A percentile compares a stretch with the other conserved stretches of the same genome.
These are phyloP conservation scores for Achatina immaculata DNA, from an alignment of 1,140 invertebrate species.

Conservation along the genomic window DNA sequence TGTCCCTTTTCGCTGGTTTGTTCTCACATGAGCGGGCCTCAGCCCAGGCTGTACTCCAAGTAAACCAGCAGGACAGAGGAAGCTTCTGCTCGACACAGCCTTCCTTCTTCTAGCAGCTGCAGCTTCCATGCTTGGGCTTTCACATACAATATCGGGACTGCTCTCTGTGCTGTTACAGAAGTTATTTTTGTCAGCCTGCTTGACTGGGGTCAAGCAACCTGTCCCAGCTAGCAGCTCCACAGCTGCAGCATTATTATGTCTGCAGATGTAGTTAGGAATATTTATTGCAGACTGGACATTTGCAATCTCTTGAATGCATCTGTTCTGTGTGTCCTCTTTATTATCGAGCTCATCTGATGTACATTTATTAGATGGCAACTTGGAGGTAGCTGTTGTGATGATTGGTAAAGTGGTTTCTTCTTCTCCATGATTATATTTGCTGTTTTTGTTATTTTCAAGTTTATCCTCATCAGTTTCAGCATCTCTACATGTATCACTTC, in stretches of 20 bases:
- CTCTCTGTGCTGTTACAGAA: not conserved
- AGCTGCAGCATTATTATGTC: too few relatives aligned
- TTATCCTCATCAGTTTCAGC: not conserved
- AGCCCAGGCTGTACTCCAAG: conserved; percentile 25
- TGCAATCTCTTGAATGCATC: too few relatives aligned
- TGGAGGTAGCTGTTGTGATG: too few relatives aligned
- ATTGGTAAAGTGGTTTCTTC: too few relatives aligned
- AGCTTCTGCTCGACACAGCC: not conserved
- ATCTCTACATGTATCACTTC: not conserved
- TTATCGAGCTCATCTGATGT: not conserved
- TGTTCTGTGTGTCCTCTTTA: not conserved
- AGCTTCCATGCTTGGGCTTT: conserved; percentile 15
- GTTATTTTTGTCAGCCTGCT: not conserved
- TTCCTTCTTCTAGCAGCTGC: not conserved
- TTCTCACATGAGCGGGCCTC: conserved; percentile 28
- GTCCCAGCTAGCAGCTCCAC: too few relatives aligned
- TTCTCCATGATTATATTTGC: not conserved
- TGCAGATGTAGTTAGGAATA: too few relatives aligned
- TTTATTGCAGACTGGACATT: too few relatives aligned
- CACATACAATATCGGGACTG: conserved; percentile 32
- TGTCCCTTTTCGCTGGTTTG: not conserved
- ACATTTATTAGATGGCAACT: not conserved
- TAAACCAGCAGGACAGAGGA: not conserved
- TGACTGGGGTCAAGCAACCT: not conserved
- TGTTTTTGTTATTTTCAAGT: not conserved